These are phyloP conservation scores for Euura saliciscinereae DNA, from an alignment of 1,140 invertebrate species.

Conservation along the genomic window DNA sequence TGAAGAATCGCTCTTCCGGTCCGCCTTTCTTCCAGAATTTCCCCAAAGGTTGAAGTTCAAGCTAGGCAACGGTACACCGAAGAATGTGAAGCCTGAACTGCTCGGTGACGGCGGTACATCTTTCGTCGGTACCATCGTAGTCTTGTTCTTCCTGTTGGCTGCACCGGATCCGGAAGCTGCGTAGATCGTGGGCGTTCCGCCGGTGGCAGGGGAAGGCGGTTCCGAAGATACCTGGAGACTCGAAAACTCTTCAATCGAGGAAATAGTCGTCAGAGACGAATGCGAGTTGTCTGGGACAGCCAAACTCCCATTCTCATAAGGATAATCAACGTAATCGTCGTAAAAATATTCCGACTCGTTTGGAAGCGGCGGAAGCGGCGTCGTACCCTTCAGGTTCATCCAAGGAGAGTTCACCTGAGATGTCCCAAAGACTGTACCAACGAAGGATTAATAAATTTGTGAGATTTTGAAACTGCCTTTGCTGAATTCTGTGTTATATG, in stretches of 20 bases:
- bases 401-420: slow-evolving; percentile 32
- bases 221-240: slow-evolving; percentile 24
- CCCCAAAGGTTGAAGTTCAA: slow-evolving; percentile 73
- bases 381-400: slow-evolving; percentile 48
- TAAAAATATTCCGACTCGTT: slow-evolving; percentile 81
- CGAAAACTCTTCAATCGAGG: slow-evolving; percentile 32
- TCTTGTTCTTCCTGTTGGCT: slow-evolving; percentile 58
- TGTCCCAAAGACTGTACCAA: slow-evolving; percentile 26
- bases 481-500: slow-evolving; percentile 13
- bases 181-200: slow-evolving; percentile 72
- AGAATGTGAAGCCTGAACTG: slow-evolving; percentile 77
- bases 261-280: slow-evolving; percentile 24
- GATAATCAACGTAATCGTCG: slow-evolving; percentile 80
- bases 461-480: not conserved
- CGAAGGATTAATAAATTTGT: slow-evolving; percentile 1
- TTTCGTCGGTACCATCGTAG: slow-evolving; percentile 42
- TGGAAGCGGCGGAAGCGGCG: slow-evolving; percentile 62
- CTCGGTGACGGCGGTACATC: slow-evolving; percentile 54
- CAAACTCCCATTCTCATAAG: slow-evolving; percentile 63
- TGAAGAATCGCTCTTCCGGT: slow-evolving; percentile 53
- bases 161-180: slow-evolving; percentile 58
- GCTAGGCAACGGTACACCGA: slow-evolving; percentile 79
- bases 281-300: slow-evolving; percentile 28
- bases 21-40: slow-evolving; percentile 56
- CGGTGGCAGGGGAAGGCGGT: slow-evolving; percentile 30